Percentiles rank a stretch among this genome's conserved stretches.
Conservation (phyloP, 2,113 vertebrate genomes). For the Oreochromis spilurus region DNA sequence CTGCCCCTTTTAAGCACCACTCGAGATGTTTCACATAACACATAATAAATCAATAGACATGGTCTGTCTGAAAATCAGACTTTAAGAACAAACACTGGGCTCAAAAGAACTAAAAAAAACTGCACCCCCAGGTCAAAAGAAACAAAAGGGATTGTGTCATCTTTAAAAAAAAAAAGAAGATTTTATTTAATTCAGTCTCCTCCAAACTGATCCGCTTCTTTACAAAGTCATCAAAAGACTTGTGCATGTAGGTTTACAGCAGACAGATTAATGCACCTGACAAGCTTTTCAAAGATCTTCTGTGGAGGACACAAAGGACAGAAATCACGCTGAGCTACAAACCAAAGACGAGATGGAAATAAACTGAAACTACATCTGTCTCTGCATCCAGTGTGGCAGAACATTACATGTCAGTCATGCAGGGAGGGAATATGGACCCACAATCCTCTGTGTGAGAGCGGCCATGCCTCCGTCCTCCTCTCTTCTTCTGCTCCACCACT, state of each 20-base stretch:
- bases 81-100: slow-evolving; percentile 4
- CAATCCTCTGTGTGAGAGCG: neutral
- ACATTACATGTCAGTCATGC: neutral
- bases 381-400: neutral
- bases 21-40: neutral
- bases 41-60: neutral
- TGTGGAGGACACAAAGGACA: neutral
- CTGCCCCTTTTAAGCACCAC: neutral
- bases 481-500: neutral
- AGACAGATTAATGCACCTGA: neutral
- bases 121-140: slow-evolving; percentile 25
- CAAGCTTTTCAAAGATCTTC: neutral
- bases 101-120: slow-evolving; percentile 12
- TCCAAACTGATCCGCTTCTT: neutral
- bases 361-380: neutral
- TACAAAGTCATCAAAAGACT: neutral
- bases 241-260: neutral
- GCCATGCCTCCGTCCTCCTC: neutral
- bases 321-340: slow-evolving; percentile 29
- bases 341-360: slow-evolving; percentile 58
- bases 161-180: neutral
- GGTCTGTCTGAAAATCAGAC: neutral
- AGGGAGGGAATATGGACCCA: neutral
- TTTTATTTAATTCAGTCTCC: neutral
- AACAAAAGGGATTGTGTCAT: slow-evolving; percentile 43